phyloP scores from a whole-genome alignment of 2,113 vertebrate species.

The Ophiodon elongatus region DNA sequence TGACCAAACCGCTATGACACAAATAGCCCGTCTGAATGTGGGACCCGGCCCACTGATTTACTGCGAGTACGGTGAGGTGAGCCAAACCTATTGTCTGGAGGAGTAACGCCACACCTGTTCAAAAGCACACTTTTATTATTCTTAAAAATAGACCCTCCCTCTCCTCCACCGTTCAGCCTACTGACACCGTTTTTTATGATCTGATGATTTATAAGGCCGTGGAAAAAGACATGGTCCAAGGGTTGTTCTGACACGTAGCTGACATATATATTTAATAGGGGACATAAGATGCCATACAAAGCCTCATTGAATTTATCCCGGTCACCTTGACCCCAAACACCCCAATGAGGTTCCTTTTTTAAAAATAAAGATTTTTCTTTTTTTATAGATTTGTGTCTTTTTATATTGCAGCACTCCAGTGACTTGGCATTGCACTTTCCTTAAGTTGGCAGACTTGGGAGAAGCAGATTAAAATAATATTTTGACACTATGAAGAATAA shows the following conservation, averaged over 20 bases:
- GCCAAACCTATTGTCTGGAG: conserved; percentile 76
- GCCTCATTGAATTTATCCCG: conserved; percentile 12
- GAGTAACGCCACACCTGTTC: conserved; percentile 79
- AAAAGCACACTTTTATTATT: conserved; percentile 66
- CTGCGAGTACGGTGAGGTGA: conserved; percentile 59
- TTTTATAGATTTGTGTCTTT: background rate
- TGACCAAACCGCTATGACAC: conserved; percentile 26
- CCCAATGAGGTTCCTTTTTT: background rate
- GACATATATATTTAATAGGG: conserved; percentile 3
- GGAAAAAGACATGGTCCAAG: conserved; percentile 28
- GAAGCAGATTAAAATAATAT: background rate
- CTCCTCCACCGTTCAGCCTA: conserved; percentile 26
- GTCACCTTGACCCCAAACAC: conserved; percentile 35
- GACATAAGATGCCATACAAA: background rate
- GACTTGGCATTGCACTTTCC: background rate
- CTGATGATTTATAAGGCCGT: conserved; percentile 55
- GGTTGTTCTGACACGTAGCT: conserved; percentile 27
- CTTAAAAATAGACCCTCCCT: conserved; percentile 75
- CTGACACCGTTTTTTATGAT: conserved; percentile 58
- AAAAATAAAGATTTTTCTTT: too few relatives aligned
- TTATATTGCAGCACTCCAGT: background rate
- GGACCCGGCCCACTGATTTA: conserved; percentile 60
- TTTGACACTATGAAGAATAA: background rate
- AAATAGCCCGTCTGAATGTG: conserved; percentile 54
- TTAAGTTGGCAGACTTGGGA: background rate